Conservation (phyloP, 2,888 invertebrate species). For the Harmothoe impar region DNA sequence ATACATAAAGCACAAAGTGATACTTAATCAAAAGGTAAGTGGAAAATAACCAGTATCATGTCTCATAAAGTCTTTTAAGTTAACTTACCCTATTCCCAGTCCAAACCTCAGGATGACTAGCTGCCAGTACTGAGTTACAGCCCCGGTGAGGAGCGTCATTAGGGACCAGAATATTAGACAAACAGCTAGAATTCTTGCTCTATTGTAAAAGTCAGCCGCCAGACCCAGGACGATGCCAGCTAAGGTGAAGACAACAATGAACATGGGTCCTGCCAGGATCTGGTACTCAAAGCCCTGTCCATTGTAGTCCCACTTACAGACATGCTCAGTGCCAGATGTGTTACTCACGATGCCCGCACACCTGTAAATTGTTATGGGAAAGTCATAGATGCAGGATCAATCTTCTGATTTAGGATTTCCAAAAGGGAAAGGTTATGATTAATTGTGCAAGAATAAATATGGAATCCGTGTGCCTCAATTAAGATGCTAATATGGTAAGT, state of each 20-base stretch:
- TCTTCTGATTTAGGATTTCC: no score
- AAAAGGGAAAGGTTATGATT: no score
- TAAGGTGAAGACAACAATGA: slow-evolving; percentile 95
- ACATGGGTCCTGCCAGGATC: slow-evolving; percentile 95
- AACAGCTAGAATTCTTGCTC: slow-evolving; percentile 88
- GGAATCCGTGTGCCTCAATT: no score
- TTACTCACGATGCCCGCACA: slow-evolving; percentile 52
- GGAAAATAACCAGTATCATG: no score
- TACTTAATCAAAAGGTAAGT: no score
- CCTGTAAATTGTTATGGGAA: background rate
- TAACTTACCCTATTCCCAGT: slow-evolving; percentile 88
- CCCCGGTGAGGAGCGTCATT: slow-evolving; percentile 92
- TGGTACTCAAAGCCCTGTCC: slow-evolving; percentile 96
- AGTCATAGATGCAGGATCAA: no score
- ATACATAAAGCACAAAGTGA: no score
- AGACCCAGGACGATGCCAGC: slow-evolving; percentile 93
- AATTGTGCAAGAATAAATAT: no score
- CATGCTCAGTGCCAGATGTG: slow-evolving; percentile 86
- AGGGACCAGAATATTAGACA: slow-evolving; percentile 92
- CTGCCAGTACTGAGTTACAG: slow-evolving; percentile 94
- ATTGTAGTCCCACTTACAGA: slow-evolving; percentile 96
- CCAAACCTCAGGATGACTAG: slow-evolving; percentile 92
- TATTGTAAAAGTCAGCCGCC: slow-evolving; percentile 85
- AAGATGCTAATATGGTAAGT: no score
- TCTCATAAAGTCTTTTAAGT: no score